A percentile compares a stretch with the other conserved stretches of the same genome.
phyloP scores from a whole-genome alignment of 1,140 invertebrate species.

The Drosophila parabipectinata region DNA sequence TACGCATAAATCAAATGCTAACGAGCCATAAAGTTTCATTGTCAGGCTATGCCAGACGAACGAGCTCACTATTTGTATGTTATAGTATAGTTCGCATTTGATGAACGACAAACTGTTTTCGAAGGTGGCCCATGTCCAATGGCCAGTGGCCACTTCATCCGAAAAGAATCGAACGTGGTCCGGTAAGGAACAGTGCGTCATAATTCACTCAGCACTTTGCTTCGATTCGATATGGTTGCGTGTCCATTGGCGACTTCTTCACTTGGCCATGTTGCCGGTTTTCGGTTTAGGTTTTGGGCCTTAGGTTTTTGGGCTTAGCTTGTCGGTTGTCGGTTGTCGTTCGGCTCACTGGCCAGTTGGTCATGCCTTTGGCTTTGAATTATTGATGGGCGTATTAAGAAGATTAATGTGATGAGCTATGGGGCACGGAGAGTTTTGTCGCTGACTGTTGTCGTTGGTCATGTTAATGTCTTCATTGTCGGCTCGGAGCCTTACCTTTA shows the following conservation, averaged over 20 bases:
- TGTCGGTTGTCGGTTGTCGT: conserved; percentile 6
- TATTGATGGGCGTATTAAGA: conserved; percentile 83
- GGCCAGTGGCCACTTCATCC: conserved; percentile 30
- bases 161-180: conserved; percentile 41
- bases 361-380: conserved; percentile 79
- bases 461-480: conserved; percentile 82
- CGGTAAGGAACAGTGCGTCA: conserved; percentile 59
- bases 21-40: conserved; percentile 76
- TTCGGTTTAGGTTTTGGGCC: conserved; percentile 4
- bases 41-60: conserved; percentile 43
- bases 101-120: conserved; percentile 75
- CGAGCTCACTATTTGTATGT: conserved; percentile 66
- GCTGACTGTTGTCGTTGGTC: conserved; percentile 71
- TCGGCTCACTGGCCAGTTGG: conserved; percentile 44
- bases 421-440: conserved; percentile 70
- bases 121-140: conserved; percentile 35
- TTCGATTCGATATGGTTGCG: conserved; percentile 57
- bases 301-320: conserved; percentile 13
- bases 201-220: conserved; percentile 75
- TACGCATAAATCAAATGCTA: conserved; percentile 70
- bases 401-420: conserved; percentile 80
- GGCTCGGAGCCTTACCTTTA: conserved; percentile 72
- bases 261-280: conserved; percentile 43
- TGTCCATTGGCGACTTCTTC: conserved; percentile 60
- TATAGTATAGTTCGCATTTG: conserved; percentile 77